Evolutionary conservation across 2,888 invertebrate species (phyloP).

Genomic region (Reticulitermes lucifugus): DNA sequence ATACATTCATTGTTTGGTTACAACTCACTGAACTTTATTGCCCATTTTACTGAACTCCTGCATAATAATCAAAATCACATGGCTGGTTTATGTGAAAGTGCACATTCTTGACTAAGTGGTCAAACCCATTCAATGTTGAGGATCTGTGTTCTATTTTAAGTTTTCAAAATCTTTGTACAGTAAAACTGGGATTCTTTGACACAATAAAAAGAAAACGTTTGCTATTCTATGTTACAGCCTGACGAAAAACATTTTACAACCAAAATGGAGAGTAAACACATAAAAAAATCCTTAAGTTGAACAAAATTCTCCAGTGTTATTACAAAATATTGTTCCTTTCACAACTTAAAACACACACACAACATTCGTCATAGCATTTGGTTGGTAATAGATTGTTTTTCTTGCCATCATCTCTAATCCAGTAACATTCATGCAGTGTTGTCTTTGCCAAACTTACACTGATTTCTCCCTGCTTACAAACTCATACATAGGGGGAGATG

Average conservation of each 20-base stretch:
- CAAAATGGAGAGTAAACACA: slow-evolving; percentile 43
- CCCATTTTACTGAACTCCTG: slow-evolving; percentile 41
- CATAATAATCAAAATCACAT: slow-evolving; percentile 45
- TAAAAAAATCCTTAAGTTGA: slow-evolving; percentile 47
- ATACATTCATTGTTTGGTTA: slow-evolving; percentile 26
- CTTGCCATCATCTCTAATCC: slow-evolving; percentile 28
- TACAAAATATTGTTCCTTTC: slow-evolving; percentile 53
- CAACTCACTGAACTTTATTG: slow-evolving; percentile 44
- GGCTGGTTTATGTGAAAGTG: slow-evolving; percentile 42
- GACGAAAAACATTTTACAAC: slow-evolving; percentile 50
- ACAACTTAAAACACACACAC: slow-evolving; percentile 53
- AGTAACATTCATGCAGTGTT: slow-evolving; percentile 37
- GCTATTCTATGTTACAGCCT: slow-evolving; percentile 53
- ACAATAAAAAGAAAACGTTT: slow-evolving; percentile 52
- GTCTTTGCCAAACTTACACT: slow-evolving; percentile 41
- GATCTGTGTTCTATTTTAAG: slow-evolving; percentile 46
- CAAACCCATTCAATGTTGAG: slow-evolving; percentile 49
- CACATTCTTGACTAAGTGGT: slow-evolving; percentile 47
- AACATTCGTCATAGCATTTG: slow-evolving; percentile 50
- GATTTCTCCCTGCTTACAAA: slow-evolving; percentile 43
- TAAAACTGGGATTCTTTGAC: slow-evolving; percentile 51
- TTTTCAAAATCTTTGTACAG: slow-evolving; percentile 52
- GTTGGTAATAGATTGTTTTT: slow-evolving; percentile 37
- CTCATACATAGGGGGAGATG: slow-evolving; percentile 21
- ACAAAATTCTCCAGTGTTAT: slow-evolving; percentile 51